phyloP scores from a whole-genome alignment of 2,113 vertebrate genomes.

The Drymodes brunneopygia region DNA sequence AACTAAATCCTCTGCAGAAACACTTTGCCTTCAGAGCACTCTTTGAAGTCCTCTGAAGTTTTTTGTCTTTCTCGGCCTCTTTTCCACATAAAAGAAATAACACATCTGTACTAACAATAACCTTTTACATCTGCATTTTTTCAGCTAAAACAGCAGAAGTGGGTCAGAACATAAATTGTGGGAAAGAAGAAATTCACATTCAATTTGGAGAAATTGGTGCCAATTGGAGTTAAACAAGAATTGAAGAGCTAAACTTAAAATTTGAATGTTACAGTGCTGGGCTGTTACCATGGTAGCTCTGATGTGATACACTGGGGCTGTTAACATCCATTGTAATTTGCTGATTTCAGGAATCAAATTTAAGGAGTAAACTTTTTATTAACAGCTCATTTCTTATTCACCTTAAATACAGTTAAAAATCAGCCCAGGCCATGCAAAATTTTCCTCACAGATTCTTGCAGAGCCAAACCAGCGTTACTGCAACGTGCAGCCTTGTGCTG shows the following conservation, averaged over 20 bases:
- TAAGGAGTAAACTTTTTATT: neutral
- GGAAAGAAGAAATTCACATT: neutral
- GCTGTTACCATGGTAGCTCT: neutral
- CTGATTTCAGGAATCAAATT: neutral
- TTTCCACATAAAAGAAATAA: neutral
- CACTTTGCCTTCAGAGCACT: neutral
- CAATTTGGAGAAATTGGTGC: neutral
- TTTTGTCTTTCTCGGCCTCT: neutral
- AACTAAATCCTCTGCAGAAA: neutral
- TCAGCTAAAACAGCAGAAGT: neutral
- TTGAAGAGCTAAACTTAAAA: neutral
- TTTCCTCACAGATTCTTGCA: neutral
- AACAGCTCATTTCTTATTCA: neutral
- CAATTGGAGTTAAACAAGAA: neutral
- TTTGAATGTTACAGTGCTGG: neutral
- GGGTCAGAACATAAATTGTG: neutral
- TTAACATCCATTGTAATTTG: neutral
- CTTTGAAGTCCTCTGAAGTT: neutral
- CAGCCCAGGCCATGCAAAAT: neutral
- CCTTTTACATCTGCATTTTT: conserved; percentile 8
- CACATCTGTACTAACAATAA: conserved; percentile 4
- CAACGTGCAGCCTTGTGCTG: neutral
- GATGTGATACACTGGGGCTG: neutral
- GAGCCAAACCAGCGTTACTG: neutral
- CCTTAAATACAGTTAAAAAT: neutral